Conservation (phyloP, 2,797 vertebrate genomes). For the Limosa lapponica region DNA sequence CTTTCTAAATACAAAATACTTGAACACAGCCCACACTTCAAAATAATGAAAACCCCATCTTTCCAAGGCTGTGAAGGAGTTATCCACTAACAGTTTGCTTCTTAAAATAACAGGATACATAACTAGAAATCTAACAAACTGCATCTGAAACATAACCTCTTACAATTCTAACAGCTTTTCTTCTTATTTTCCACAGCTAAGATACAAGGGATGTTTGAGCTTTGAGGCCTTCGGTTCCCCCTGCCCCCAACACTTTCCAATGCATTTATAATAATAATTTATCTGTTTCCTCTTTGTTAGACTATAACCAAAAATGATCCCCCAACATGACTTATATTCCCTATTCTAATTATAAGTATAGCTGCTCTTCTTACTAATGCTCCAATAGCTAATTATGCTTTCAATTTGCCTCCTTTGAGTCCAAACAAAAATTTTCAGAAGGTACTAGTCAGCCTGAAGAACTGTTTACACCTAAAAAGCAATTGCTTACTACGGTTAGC, state of each 20-base stretch:
- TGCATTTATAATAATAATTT: neutral
- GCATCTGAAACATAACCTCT: neutral
- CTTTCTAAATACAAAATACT: neutral
- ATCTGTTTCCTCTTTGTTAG: neutral
- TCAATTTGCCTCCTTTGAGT: neutral
- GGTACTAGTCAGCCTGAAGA: neutral
- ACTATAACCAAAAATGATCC: neutral
- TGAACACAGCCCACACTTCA: neutral
- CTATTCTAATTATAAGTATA: neutral
- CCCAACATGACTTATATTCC: neutral
- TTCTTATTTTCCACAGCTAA: neutral
- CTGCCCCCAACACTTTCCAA: neutral
- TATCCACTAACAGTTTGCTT: neutral
- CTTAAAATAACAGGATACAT: neutral
- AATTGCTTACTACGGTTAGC: neutral
- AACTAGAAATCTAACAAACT: neutral
- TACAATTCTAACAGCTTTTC: neutral
- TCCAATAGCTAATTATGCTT: neutral
- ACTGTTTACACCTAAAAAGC: neutral
- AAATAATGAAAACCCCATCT: neutral
- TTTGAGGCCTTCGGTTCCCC: neutral
- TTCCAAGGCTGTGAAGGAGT: neutral
- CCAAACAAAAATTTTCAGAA: neutral
- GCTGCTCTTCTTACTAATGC: neutral
- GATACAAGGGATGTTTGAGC: neutral